A percentile compares a stretch with the other conserved stretches of the same genome.
These are phyloP conservation scores for Drosophila saltans DNA, from an alignment of 1,140 invertebrate species.

Conservation along the genomic window DNA sequence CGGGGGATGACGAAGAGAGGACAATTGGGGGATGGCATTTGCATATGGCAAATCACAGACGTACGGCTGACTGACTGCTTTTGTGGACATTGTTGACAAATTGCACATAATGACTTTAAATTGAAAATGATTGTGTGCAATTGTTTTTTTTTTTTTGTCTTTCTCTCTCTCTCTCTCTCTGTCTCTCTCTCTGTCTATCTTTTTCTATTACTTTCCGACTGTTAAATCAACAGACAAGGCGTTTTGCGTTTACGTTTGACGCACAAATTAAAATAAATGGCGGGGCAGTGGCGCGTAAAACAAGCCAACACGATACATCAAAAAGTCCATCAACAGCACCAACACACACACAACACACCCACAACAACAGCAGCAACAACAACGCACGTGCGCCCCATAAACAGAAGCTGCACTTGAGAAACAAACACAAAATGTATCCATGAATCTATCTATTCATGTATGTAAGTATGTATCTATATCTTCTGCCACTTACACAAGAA, in stretches of 20 bases:
- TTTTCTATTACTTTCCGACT: slow-evolving; percentile 32
- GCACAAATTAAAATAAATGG: slow-evolving; percentile 82
- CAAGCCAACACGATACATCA: slow-evolving; percentile 69
- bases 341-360: slow-evolving; percentile 30
- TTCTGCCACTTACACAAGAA: slow-evolving; percentile 55
- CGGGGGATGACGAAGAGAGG: background rate
- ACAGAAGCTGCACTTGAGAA: slow-evolving; percentile 80
- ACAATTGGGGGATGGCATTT: slow-evolving; percentile 43
- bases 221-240: slow-evolving; percentile 54
- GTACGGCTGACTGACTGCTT: slow-evolving; percentile 67
- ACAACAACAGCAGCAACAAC: slow-evolving; percentile 1
- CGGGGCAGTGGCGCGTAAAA: slow-evolving; percentile 74
- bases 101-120: slow-evolving; percentile 83
- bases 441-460: too few species aligned
- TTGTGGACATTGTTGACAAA: slow-evolving; percentile 81
- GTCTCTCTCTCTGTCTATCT: background rate
- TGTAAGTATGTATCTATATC: slow-evolving; percentile 4
- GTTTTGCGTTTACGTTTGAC: slow-evolving; percentile 55
- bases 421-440: slow-evolving; percentile 5
- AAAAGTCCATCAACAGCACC: slow-evolving; percentile 36
- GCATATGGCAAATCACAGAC: slow-evolving; percentile 61
- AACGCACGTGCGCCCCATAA: slow-evolving; percentile 55
- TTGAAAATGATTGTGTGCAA: slow-evolving; percentile 83
- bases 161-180: background rate
- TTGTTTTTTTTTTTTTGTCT: slow-evolving; percentile 58